Conservation (phyloP, 1,140 invertebrate genomes). For the Megalonaias nervosa region DNA sequence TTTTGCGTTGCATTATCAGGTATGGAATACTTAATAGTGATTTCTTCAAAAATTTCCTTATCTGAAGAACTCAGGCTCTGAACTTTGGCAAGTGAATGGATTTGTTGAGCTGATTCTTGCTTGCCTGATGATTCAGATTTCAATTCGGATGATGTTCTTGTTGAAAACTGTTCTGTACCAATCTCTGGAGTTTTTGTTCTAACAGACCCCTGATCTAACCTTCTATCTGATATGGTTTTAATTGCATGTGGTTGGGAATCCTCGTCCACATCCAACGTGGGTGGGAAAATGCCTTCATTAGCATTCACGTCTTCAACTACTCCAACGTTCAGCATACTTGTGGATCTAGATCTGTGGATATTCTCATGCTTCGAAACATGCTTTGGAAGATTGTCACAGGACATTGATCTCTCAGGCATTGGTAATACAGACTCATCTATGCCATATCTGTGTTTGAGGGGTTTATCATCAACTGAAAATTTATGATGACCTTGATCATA, state of each 20-base stretch:
- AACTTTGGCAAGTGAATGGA: too few relatives aligned
- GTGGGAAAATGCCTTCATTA: constrained; percentile 57
- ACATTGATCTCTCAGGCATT: constrained; percentile 43
- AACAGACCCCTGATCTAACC: background rate
- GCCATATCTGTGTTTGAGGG: constrained; percentile 48
- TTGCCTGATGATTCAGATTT: constrained; percentile 1
- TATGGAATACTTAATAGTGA: too few relatives aligned
- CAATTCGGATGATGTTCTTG: constrained; percentile 25
- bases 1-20: too few relatives aligned
- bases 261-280: constrained; percentile 18
- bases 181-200: too few relatives aligned
- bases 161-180: background rate
- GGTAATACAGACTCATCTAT: constrained; percentile 52
- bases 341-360: constrained; percentile 51
- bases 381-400: constrained; percentile 48
- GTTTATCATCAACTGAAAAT: constrained; percentile 37
- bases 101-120: too few relatives aligned
- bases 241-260: constrained; percentile 24
- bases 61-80: too few relatives aligned
- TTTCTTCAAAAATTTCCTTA: too few relatives aligned
- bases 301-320: constrained; percentile 31
- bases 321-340: constrained; percentile 51
- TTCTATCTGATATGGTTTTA: constrained; percentile 19
- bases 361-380: constrained; percentile 18
- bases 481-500: constrained; percentile 23